phyloP scores from a whole-genome alignment of 1,140 invertebrate genomes.

The Diabrotica virgifera region DNA sequence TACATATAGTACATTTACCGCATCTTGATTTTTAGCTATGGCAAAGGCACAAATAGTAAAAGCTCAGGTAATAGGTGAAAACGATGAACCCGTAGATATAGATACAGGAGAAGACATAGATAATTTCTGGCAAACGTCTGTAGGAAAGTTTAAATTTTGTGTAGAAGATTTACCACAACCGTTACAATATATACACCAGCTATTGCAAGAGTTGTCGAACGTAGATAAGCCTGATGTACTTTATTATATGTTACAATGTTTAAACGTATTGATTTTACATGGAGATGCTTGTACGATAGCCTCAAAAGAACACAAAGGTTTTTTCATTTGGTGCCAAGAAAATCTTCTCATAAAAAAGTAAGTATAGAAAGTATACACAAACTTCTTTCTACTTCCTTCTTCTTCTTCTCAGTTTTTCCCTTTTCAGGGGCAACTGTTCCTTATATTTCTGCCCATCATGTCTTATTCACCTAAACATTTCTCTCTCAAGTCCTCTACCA shows the following conservation, averaged over 20 bases:
- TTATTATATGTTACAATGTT: conserved; percentile 88
- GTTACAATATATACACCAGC: conserved; percentile 86
- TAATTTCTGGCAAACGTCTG: conserved; percentile 87
- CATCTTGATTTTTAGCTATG: conserved; percentile 49
- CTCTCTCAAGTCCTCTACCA: no score
- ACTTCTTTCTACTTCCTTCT: background rate
- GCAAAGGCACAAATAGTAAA: conserved; percentile 62
- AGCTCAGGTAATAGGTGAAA: conserved; percentile 65
- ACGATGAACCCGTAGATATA: conserved; percentile 64
- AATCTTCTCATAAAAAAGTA: conserved; percentile 94
- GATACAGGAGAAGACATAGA: conserved; percentile 68
- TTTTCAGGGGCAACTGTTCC: no score
- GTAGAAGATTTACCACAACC: conserved; percentile 90
- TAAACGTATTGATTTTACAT: conserved; percentile 89
- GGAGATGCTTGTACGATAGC: conserved; percentile 89
- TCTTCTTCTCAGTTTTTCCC: no score
- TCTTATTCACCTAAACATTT: no score
- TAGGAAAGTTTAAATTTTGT: conserved; percentile 87
- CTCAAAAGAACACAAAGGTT: conserved; percentile 86
- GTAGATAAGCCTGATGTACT: conserved; percentile 88
- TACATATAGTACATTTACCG: no score
- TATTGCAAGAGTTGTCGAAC: conserved; percentile 80
- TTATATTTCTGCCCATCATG: no score
- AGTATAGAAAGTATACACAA: conserved; percentile 39
- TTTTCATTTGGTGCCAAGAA: conserved; percentile 97